A percentile compares a stretch with the other conserved stretches of the same genome.
phyloP scores from a whole-genome alignment of 2,797 vertebrate genomes.

The Ptychobarbus kaznakovi region DNA sequence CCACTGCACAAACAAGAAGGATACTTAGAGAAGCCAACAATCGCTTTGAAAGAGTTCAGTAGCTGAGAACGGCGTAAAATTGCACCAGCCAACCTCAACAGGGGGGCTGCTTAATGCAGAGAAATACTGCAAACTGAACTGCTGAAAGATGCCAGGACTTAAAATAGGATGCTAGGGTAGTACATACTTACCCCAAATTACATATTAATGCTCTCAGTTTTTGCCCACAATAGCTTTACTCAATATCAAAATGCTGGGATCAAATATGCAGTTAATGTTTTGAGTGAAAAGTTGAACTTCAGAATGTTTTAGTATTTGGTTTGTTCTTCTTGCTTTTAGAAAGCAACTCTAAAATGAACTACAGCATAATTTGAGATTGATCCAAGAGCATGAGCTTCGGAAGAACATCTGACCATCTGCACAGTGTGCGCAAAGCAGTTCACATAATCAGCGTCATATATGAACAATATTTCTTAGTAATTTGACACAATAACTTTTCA shows the following conservation, averaged over 20 bases:
- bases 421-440: not conserved
- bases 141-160: not conserved
- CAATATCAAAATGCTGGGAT: not conserved
- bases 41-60: conserved; percentile 8
- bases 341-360: not conserved
- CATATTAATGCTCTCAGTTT: not conserved
- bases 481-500: not conserved
- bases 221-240: not conserved
- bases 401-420: not conserved
- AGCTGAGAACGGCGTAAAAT: conserved; percentile 2
- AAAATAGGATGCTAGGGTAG: not conserved
- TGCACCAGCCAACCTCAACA: not conserved
- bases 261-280: not conserved
- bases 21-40: conserved; percentile 19
- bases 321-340: not conserved
- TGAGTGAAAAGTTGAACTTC: not conserved
- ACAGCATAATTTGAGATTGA: not conserved
- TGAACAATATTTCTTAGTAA: not conserved
- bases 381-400: not conserved
- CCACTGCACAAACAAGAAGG: conserved; percentile 20
- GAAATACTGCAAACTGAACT: not conserved
- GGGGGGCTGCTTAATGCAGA: not conserved
- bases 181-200: not conserved
- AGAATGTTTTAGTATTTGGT: not conserved
- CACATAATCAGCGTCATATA: not conserved